Evolutionary conservation across 2,888 invertebrate species (phyloP), one percentile per base, ranked within the genome.

Genomic region (Plagodis pulveraria): DNA sequence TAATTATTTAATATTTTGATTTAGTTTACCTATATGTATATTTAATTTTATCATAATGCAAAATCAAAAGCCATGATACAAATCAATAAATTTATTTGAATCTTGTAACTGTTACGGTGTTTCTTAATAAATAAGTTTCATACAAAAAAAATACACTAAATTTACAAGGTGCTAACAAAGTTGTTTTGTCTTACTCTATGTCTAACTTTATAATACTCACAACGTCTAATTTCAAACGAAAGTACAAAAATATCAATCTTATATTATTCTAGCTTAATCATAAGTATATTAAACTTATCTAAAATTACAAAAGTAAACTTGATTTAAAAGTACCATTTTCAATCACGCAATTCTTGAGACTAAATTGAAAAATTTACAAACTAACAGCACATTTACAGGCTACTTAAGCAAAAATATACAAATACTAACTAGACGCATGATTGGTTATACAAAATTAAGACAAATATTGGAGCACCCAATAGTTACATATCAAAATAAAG

Each of bases 51-150:
- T 22, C 10, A 6, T 22, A 40, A 33, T 35, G n/a, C 10, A 66
- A 65, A 40, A 77, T 75, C 81, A 71, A 65, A 67, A 63, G 62
- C 50, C 48, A 56, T 63, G 35, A 63, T 70, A 65, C 77, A 87
- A 35, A 88, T 86, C 84, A 78, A 80, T 83, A 76, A 75, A 78
- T 89, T 86, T 86, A 89, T 78, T 76, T 81, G 78, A 84, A 85
- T 85, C 83, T 87, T 83, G 77, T 70, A 71, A 77, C 58, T 71
- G 61, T 74, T 71, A 75, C 67, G 60, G 72, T 74, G 71, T 76
- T 69, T 74, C 74, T 76, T 83, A 85, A 84, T 83, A 86, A 87
- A 86, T 86, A 85, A 80, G 55, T 59, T 64, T 83, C 83, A 84
- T 89, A 89, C 85, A 91, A 89, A 88, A 87, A 88, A 87, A 72